Evolutionary conservation across 1,140 invertebrate genomes (phyloP), one percentile per base, ranked within the genome.

Genomic region (Protaetia brevitarsis): DNA sequence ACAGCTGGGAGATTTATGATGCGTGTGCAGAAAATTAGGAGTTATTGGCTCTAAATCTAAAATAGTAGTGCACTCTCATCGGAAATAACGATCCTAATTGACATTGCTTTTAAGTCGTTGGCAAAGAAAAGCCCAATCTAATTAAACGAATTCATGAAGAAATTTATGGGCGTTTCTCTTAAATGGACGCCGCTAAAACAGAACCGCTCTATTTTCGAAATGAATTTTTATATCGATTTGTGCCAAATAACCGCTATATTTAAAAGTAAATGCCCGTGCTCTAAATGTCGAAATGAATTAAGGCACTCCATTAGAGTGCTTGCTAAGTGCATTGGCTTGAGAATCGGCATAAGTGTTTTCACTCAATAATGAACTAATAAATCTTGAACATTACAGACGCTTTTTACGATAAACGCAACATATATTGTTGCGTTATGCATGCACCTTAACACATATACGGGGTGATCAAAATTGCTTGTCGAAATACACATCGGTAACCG

Each of bases 201-300:
- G 11, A 13, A n/a, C 26, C 29, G 26, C n/a, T 16, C 26, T 29
- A 59, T 59, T 28, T 59, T 28, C 57, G 57, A 31, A 59, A 29
- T 59, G 11, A 59, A 29, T 59, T 59, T 59, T 59, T 31, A 31
- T 59, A 59, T 59, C 57, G 57, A 59, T 59, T 59, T 59, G 57
- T 59, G 57, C 57, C 57, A 59, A 59, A 59, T 29, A 59, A 23
- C 41, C 41, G 19, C 19, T 51, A 51, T 51, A 51, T 51, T 51
- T 51, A 51, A 51, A 51, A 23, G 41, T 51, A 51, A 51, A 51
- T 51, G 41, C 41, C 19, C 26, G 19, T 8, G 41, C 41, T 51
- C 19, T 51, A 23, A 51, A 51, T 19, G 41, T 51, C 41, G 5
- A 8, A 51, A 23, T 51, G 41, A 51, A 51, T 51, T 19, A 51